Evolutionary conservation across 2,113 vertebrate species (phyloP), one percentile per base, ranked within the genome.

Genomic region (Eretmochelys imbricata): DNA sequence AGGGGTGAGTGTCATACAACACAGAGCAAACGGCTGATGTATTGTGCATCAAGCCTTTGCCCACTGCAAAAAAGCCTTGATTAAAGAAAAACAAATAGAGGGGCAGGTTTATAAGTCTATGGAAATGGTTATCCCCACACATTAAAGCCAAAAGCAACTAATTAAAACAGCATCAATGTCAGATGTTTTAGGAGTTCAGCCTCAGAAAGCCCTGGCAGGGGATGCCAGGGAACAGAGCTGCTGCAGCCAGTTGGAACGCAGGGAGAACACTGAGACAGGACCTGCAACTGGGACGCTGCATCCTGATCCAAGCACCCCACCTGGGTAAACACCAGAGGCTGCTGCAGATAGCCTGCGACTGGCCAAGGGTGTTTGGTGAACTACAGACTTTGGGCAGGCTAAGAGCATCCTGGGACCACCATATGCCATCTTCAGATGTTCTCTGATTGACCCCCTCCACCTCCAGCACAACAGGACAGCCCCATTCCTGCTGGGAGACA

Each of bases 81-180:
- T 46, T 13, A 13, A 29, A 50, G 35, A 62, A 38, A 55, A 87
- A 59, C 29, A 91, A 93, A 88, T 54, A 31, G 81, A 94, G 78
- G 89, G 78, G 50, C 85, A 95, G 94, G 89, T n/a, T 94, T 97
- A 29, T 95, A 93, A 95, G 51, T 82, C 92, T 87, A 2, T 16
- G 89, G 92, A 97, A 97, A 97, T 88, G 93, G 94, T 95, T 96
- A 97, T 91, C 86, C 94, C 82, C n/a, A 16, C 27, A 87, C 89
- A 85, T 92, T 96, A 97, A 96, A 93, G 94, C 92, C 94, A 82
- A 83, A 93, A 95, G 94, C 87, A 89, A 72, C 88, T 93, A 96
- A 98, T 98, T 97, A 97, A 97, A 96, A 96, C 89, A 87, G 24
- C 48, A 97, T 97, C 96, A 97, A 96, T 95, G 96, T 92, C 91